phyloP scores from a whole-genome alignment of 2,113 vertebrate genomes.

The Aspiorhynchus laticeps region DNA sequence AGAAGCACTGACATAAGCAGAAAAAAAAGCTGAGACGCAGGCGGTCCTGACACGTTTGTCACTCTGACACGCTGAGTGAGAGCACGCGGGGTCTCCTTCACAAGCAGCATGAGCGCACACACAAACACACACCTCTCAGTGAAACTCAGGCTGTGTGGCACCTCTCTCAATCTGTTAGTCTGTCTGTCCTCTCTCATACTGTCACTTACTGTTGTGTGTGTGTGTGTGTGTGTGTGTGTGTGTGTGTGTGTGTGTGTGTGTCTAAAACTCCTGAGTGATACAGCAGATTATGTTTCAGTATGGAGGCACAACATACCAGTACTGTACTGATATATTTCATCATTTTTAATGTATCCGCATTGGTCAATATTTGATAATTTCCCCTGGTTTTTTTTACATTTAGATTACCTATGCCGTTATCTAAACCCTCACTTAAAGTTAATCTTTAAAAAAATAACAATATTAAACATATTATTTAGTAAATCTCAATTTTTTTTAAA shows the following conservation, averaged over 20 bases:
- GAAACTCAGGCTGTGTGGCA: neutral
- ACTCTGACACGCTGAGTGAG: neutral
- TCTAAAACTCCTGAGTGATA: neutral
- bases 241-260: no score
- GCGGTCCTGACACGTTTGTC: constrained; percentile 8
- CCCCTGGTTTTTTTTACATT: neutral
- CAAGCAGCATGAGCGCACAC: neutral
- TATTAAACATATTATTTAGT: neutral
- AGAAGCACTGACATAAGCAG: constrained; percentile 30
- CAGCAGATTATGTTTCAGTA: neutral
- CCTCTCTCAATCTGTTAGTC: constrained; percentile 21
- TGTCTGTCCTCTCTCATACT: neutral
- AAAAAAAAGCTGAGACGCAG: constrained; percentile 13
- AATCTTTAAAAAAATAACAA: neutral
- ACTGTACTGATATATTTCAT: no score
- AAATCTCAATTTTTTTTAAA: neutral
- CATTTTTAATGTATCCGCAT: neutral
- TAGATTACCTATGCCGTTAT: neutral
- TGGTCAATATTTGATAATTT: neutral
- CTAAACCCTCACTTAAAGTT: neutral
- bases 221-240: no score
- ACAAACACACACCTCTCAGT: neutral
- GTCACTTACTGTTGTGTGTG: neutral
- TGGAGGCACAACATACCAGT: neutral
- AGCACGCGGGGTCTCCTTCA: neutral